Base-by-base conservation (phyloP, 1,140 invertebrate genomes). In the Drosophila arizonae region DNA sequence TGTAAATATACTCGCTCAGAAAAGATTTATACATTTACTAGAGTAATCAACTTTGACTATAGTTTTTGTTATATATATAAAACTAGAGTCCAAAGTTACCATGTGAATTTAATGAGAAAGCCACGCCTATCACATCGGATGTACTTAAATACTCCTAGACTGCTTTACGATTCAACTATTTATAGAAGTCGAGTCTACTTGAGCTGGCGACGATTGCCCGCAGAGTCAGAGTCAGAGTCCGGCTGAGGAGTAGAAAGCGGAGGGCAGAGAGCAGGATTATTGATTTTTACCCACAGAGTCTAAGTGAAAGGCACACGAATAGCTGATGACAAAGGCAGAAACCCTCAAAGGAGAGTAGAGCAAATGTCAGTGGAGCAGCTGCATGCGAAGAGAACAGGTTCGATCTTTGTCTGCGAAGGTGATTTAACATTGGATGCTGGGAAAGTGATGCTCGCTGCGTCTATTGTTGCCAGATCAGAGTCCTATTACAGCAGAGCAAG, bases 401-500 rank as follows among this genome's bases (percentile, higher is more conserved):
- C 56, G 39, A 54, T 55, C 39, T 50, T 66, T 81, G 75, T 81
- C 70, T 70, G 6, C 9, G 33, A n/a, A 11, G 17, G 58, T 10
- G 43, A 46, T 68, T 82, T 70, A 56, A 79, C 72, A 81, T 79
- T 79, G 55, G 41, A 46, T 24, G 60, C 67, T 88, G 79, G 79
- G 84, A 87, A 87, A 79, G 66, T 66, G 76, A 67, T 79, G 43
- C 52, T 39, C 8, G 33, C 33, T 9, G 33, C 57, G 54, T 26
- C 45, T 26, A 85, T 82, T 88, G 72, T 77, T 51, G 62, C 78
- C 55, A 81, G 81, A 87, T 86, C 78, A 87, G 82, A 69, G 78
- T 86, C 81, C 78, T 87, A 73, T 86, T 86, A 87, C 81, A 70
- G 21, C 77, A 87, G 36, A 11, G 82, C 82, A 79, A 87, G 82